phyloP scores from a whole-genome alignment of 2,113 vertebrate genomes.

The Tor tambroides region DNA sequence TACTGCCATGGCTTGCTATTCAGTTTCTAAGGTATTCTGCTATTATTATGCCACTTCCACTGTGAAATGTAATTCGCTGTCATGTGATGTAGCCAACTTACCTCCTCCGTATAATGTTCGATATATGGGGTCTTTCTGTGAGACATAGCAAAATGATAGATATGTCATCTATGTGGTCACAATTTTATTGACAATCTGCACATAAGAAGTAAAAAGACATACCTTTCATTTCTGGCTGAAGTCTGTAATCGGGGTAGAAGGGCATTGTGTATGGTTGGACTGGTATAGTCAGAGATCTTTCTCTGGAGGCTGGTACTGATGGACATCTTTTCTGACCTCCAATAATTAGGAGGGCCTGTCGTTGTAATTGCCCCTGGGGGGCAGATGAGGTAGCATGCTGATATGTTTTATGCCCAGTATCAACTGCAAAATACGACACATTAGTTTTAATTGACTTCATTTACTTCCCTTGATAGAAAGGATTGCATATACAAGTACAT shows the following conservation, averaged over 20 bases:
- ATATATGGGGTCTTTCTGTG: constrained; percentile 57
- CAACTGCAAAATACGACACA: constrained; percentile 34
- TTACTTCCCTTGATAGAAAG: background rate
- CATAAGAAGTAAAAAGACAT: background rate
- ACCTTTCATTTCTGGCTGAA: constrained; percentile 60
- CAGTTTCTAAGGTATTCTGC: no score
- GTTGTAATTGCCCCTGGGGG: constrained; percentile 6
- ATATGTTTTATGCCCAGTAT: background rate
- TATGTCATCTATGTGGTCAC: background rate
- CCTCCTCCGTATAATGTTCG: constrained; percentile 55
- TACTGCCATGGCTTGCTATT: no score
- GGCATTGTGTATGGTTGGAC: constrained; percentile 56
- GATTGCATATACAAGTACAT: background rate
- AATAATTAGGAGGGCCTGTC: background rate
- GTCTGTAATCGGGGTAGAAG: constrained; percentile 54
- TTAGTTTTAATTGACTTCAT: background rate
- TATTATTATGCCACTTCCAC: background rate
- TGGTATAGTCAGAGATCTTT: background rate
- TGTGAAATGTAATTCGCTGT: background rate
- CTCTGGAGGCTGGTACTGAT: constrained; percentile 29
- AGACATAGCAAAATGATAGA: background rate
- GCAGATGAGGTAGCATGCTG: constrained; percentile 30
- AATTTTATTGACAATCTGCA: background rate
- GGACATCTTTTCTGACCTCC: constrained; percentile 41
- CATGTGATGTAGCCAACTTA: constrained; percentile 52